A percentile compares a stretch with the other conserved stretches of the same genome.
Evolutionary conservation across 64 coral and sea anemone genomes (phyloP).

Genomic region (Montipora capricornis): DNA sequence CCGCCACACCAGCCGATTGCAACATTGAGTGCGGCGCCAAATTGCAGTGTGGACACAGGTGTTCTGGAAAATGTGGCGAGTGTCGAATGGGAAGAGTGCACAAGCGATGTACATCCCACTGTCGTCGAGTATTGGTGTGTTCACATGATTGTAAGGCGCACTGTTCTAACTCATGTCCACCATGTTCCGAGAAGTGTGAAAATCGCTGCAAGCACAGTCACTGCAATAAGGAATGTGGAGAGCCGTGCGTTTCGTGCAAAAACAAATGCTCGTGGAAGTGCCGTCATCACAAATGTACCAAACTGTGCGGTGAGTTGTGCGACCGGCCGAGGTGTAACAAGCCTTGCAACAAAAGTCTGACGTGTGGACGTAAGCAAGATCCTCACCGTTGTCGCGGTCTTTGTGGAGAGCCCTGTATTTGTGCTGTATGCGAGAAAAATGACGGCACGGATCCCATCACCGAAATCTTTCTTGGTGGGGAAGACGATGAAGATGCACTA

Average conservation of each 20-base stretch:
- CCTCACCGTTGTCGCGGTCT: conserved; percentile 42
- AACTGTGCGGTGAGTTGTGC: conserved; percentile 58
- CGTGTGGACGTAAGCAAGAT: conserved; percentile 6
- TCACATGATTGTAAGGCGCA: conserved; percentile 30
- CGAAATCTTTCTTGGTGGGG: conserved; percentile 1
- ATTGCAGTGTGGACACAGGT: conserved; percentile 14
- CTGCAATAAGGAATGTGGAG: conserved; percentile 51
- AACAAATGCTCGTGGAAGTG: conserved; percentile 57
- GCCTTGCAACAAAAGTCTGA: conserved; percentile 40
- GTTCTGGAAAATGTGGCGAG: conserved; percentile 54
- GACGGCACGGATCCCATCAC: neutral
- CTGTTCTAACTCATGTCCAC: conserved; percentile 56
- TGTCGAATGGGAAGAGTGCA: conserved; percentile 71
- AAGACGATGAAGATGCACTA: conserved; percentile 74
- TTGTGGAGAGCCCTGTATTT: conserved; percentile 44
- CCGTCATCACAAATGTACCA: conserved; percentile 45
- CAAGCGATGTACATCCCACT: conserved; percentile 23
- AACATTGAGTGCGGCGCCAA: conserved; percentile 34
- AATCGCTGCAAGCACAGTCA: conserved; percentile 52
- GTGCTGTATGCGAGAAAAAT: conserved; percentile 26
- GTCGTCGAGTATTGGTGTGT: conserved; percentile 53
- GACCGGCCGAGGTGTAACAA: conserved; percentile 67
- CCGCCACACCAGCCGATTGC: conserved; percentile 74
- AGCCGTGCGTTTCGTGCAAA: conserved; percentile 33
- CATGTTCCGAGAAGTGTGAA: conserved; percentile 39